A percentile compares a stretch with the other conserved stretches of the same genome.
Conservation (phyloP, 1,140 invertebrate genomes). For the Nautilus pompilius region DNA sequence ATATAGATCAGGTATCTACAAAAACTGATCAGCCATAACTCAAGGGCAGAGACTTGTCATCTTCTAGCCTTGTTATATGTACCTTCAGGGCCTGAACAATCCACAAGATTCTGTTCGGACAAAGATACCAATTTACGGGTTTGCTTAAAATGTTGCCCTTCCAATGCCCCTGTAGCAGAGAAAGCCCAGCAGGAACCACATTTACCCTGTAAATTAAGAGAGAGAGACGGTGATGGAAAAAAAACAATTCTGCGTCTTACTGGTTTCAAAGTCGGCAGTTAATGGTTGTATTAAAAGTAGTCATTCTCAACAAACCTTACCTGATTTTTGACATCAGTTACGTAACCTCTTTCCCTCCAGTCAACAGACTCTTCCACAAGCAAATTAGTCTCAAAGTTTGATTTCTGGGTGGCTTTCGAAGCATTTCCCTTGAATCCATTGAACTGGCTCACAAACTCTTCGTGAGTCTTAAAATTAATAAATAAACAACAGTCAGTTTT, state of each 20-base stretch:
- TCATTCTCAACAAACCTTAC: too few species aligned
- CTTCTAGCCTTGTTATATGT: too few species aligned
- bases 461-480: constrained; percentile 25
- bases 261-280: too few species aligned
- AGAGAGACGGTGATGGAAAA: too few species aligned
- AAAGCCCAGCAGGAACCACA: constrained; percentile 53
- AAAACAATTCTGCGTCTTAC: too few species aligned
- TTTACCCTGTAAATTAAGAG: constrained; percentile 15
- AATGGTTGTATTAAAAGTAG: too few species aligned
- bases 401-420: too few species aligned
- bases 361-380: constrained; percentile 24
- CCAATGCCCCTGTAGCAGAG: constrained; percentile 77
- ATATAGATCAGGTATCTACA: too few species aligned
- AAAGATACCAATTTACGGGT: constrained; percentile 80
- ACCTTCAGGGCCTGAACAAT: constrained; percentile 70
- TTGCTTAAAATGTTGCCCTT: constrained; percentile 90
- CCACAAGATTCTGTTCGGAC: constrained; percentile 95
- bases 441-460: constrained; percentile 32
- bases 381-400: too few species aligned
- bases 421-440: constrained; percentile 36
- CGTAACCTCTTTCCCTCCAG: constrained; percentile 35
- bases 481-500: too few species aligned
- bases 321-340: constrained; percentile 42
- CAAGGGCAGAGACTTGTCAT: too few species aligned
- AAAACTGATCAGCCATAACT: too few species aligned